A percentile compares a stretch with the other conserved stretches of the same genome.
phyloP scores from a whole-genome alignment of 2,888 invertebrate genomes.

The Chrysina gloriosa region DNA sequence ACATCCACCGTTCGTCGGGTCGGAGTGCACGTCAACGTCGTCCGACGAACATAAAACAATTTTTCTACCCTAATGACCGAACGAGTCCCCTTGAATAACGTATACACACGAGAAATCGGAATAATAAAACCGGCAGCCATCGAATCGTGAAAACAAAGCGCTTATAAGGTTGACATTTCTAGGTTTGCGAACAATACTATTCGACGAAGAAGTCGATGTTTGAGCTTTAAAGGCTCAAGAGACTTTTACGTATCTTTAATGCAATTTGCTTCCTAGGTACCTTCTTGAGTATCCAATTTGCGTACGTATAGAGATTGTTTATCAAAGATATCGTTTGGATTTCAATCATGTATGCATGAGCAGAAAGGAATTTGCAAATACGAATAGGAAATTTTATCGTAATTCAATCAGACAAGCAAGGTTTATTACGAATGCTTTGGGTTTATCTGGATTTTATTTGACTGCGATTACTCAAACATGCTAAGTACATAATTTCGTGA shows the following conservation, averaged over 20 bases:
- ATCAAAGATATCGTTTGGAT: not conserved
- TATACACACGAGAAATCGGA: slow-evolving; percentile 23
- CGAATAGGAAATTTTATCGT: no score
- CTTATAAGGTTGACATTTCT: not conserved
- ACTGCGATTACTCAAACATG: no score
- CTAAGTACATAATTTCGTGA: no score
- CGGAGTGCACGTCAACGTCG: slow-evolving; percentile 21
- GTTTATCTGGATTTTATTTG: no score
- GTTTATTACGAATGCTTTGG: no score
- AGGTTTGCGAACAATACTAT: slow-evolving; percentile 14
- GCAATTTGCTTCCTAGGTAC: not conserved
- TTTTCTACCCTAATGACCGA: slow-evolving; percentile 31
- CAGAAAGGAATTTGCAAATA: no score
- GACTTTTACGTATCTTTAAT: not conserved
- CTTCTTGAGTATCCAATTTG: not conserved
- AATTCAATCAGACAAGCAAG: no score
- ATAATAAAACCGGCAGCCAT: slow-evolving; percentile 15
- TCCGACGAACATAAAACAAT: slow-evolving; percentile 32
- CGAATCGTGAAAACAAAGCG: slow-evolving; percentile 27
- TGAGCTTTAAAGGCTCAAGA: slow-evolving; percentile 7
- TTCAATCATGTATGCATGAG: no score
- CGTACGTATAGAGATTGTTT: not conserved
- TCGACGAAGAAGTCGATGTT: slow-evolving; percentile 6
- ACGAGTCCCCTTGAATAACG: slow-evolving; percentile 14
- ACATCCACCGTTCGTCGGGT: slow-evolving; percentile 2